These are phyloP conservation scores for Blera fallax DNA, from an alignment of 2,888 invertebrate genomes.

Conservation along the genomic window DNA sequence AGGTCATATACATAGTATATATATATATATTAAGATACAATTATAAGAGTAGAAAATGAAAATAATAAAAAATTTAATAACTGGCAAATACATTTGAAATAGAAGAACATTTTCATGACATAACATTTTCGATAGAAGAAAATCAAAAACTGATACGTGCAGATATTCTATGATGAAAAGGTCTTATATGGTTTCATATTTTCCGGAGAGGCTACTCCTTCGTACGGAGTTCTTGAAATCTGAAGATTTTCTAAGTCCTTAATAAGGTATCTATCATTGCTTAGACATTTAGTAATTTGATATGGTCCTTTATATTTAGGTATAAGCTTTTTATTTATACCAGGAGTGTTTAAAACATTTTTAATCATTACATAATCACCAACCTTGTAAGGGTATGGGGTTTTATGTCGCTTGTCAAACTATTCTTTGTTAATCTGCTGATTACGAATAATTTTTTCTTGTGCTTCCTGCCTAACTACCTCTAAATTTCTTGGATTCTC, in stretches of 20 bases:
- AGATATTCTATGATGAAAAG: neutral
- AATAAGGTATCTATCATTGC: slow-evolving; percentile 69
- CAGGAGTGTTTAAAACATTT: slow-evolving; percentile 72
- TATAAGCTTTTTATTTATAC: slow-evolving; percentile 68
- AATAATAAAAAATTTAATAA: too few relatives aligned
- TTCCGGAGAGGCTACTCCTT: slow-evolving; percentile 21
- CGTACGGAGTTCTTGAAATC: slow-evolving; percentile 66
- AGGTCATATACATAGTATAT: too few relatives aligned
- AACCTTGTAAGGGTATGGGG: slow-evolving; percentile 41
- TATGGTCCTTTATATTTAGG: slow-evolving; percentile 74
- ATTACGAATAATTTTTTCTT: slow-evolving; percentile 59
- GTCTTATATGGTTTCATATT: slow-evolving; percentile 30
- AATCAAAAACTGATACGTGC: neutral
- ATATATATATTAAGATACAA: too few relatives aligned
- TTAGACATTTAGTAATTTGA: slow-evolving; percentile 56
- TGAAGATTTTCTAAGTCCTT: slow-evolving; percentile 73
- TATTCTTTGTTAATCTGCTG: slow-evolving; percentile 73
- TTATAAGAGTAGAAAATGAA: too few relatives aligned
- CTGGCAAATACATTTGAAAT: too few relatives aligned
- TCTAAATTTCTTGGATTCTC: slow-evolving; percentile 22
- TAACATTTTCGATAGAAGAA: too few relatives aligned
- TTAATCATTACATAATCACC: slow-evolving; percentile 69
- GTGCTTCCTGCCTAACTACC: slow-evolving; percentile 1
- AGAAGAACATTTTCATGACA: too few relatives aligned
- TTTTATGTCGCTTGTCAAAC: slow-evolving; percentile 63